phyloP scores from a whole-genome alignment of 2,113 vertebrate genomes.

The Narcine bancroftii region DNA sequence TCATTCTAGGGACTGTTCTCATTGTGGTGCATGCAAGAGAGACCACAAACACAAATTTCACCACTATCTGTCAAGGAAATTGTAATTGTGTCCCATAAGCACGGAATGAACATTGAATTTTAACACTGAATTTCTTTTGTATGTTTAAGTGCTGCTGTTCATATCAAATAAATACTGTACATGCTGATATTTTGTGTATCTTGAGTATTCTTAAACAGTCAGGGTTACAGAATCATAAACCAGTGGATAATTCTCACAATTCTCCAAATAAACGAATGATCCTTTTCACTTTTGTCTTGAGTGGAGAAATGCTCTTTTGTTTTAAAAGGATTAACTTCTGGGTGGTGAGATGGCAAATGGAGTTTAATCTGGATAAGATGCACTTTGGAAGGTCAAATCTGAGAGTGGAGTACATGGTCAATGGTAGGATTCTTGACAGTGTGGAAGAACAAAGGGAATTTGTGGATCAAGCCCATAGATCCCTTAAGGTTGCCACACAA shows the following conservation, averaged over 20 bases:
- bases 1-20: no score
- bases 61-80: neutral
- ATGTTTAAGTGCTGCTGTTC: neutral
- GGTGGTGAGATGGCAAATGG: no score
- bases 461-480: no score
- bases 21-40: neutral
- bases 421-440: no score
- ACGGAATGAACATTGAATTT: neutral
- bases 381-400: no score
- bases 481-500: no score
- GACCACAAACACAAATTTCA: neutral
- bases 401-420: no score
- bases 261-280: neutral
- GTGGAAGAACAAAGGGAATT: no score
- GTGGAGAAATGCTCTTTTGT: neutral
- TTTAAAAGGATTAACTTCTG: neutral
- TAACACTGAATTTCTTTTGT: neutral
- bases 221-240: neutral
- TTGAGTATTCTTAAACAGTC: neutral
- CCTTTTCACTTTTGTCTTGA: neutral
- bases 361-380: no score
- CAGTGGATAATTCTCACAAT: neutral
- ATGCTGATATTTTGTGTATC: neutral
- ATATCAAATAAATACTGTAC: conserved; percentile 6
- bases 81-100: neutral